phyloP scores from a whole-genome alignment of 1,140 invertebrate genomes.

The Drosophila suzukii region DNA sequence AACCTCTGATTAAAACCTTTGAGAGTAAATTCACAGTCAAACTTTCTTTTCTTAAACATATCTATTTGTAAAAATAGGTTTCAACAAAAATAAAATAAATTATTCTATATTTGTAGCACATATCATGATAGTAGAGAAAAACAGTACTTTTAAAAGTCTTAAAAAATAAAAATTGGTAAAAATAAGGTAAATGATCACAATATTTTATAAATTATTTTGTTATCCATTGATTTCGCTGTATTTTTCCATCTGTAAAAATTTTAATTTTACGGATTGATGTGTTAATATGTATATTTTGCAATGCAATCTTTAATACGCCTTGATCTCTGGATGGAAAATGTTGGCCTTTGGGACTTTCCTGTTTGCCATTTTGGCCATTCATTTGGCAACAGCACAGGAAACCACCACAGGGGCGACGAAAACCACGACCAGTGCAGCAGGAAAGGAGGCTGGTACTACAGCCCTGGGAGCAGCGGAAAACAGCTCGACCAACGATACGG shows the following conservation, averaged over 20 bases:
- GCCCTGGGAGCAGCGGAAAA: neutral
- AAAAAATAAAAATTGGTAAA: no score
- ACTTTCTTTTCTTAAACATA: no score
- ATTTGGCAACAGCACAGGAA: neutral
- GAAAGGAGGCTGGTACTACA: neutral
- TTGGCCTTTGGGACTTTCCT: neutral
- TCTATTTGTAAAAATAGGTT: no score
- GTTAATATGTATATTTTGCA: neutral
- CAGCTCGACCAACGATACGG: no score
- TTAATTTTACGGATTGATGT: neutral
- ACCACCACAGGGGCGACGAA: neutral
- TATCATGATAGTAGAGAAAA: no score
- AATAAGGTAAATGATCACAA: no score
- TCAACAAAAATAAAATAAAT: no score
- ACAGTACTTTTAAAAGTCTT: no score
- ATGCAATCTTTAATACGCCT: constrained; percentile 3
- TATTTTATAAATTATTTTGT: neutral
- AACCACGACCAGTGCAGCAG: neutral
- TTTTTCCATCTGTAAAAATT: neutral
- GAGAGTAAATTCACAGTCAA: no score
- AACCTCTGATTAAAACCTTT: no score
- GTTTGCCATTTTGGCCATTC: neutral
- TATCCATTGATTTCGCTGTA: neutral
- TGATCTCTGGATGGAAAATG: constrained; percentile 7
- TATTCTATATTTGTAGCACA: no score